These are phyloP conservation scores for Adelosebastes latens DNA, from an alignment of 2,797 vertebrate genomes.

Conservation along the genomic window DNA sequence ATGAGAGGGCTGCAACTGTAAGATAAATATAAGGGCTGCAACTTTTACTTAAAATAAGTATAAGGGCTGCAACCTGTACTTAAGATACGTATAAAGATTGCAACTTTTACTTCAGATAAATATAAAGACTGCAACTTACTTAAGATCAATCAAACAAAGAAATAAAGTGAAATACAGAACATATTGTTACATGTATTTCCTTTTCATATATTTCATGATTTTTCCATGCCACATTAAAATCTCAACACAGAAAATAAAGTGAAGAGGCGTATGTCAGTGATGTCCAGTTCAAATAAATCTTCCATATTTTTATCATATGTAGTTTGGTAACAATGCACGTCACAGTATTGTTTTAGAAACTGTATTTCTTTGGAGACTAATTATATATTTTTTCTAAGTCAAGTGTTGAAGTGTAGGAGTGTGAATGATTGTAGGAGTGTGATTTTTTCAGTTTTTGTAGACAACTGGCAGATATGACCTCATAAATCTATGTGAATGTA, in stretches of 20 bases:
- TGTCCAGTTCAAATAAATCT: not conserved
- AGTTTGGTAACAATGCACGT: not conserved
- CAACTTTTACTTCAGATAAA: too few species aligned
- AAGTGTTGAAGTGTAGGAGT: constrained; percentile 23
- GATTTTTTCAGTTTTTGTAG: constrained; percentile 8
- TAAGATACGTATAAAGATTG: too few species aligned
- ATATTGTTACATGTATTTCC: not conserved
- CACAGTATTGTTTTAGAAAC: not conserved
- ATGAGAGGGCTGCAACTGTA: too few species aligned
- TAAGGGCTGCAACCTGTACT: too few species aligned
- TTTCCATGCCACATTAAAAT: not conserved
- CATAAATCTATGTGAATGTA: not conserved
- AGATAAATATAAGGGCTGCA: too few species aligned
- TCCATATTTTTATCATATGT: not conserved
- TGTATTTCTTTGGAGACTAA: not conserved
- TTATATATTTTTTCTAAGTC: not conserved
- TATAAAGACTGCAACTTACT: too few species aligned
- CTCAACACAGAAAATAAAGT: not conserved
- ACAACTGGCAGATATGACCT: not conserved
- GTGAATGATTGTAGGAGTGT: constrained; percentile 16
- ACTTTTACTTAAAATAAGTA: too few species aligned
- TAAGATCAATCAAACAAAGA: not conserved
- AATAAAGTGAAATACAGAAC: not conserved
- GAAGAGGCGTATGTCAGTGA: not conserved
- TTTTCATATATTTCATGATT: not conserved